A percentile compares a stretch with the other conserved stretches of the same genome.
phyloP scores from a whole-genome alignment of 1,140 invertebrate genomes.

The Lordiphosa stackelbergi region DNA sequence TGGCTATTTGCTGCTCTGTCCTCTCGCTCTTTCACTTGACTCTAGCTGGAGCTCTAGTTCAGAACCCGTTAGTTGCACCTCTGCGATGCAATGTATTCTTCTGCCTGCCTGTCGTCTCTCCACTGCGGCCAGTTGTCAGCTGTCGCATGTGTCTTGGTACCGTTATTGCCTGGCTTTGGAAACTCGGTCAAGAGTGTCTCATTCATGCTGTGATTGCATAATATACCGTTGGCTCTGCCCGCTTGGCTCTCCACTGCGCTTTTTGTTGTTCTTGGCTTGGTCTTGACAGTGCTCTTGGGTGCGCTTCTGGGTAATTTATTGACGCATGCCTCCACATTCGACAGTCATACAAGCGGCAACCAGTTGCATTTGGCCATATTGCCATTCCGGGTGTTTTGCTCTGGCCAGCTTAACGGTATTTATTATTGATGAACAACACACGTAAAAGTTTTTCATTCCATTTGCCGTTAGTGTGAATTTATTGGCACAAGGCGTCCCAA shows the following conservation, averaged over 20 bases:
- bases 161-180: constrained; percentile 72
- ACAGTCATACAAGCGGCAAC: constrained; percentile 53
- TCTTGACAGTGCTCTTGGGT: constrained; percentile 46
- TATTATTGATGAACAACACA: constrained; percentile 60
- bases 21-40: constrained; percentile 24
- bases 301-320: constrained; percentile 70
- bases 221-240: constrained; percentile 60
- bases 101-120: constrained; percentile 5
- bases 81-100: constrained; percentile 16
- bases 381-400: constrained; percentile 28
- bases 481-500: constrained; percentile 39
- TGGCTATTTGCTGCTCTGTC: constrained; percentile 2
- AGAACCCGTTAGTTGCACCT: constrained; percentile 64
- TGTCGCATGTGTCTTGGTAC: constrained; percentile 68
- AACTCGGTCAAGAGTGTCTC: constrained; percentile 77
- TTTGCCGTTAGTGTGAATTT: constrained; percentile 62
- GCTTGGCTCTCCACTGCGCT: constrained; percentile 37
- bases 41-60: constrained; percentile 12
- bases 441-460: constrained; percentile 32
- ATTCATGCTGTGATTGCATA: constrained; percentile 76
- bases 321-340: constrained; percentile 62
- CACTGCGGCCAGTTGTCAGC: constrained; percentile 55
- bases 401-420: constrained; percentile 52
- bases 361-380: constrained; percentile 59
- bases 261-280: constrained; percentile 25